Evolutionary conservation across 2,888 invertebrate species (phyloP), one percentile per base, ranked within the genome.

Genomic region (Chloromyia formosa): DNA sequence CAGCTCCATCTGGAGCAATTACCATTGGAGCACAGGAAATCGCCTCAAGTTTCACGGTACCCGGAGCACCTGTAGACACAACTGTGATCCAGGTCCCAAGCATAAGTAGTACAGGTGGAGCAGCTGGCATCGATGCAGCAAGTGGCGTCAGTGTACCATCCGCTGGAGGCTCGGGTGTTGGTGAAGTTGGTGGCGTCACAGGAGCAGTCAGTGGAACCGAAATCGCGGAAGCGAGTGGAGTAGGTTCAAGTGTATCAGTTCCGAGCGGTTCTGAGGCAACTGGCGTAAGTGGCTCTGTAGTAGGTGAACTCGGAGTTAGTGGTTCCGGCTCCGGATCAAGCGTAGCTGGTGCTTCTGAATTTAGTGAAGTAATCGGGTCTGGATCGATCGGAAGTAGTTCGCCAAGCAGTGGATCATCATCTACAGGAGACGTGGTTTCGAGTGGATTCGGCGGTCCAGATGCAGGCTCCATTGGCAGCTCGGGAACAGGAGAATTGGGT

Each of bases 31-130:
- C 60, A 7, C 9, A 60, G 2, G 23, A 60, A 12, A 60, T 60
- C 5, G 14, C 27, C 7, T 60, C 60, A 12, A 27, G 60, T 27
- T 23, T 60, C 9, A 23, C 27, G 14, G 22, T 60, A 23, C 23
- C 60, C 1, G 60, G 18, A 56, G 56, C 16, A n/a, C 56, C 56
- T 16, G 7, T 56, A 1, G 20, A 69, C 16, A 27, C 27, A 1
- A n/a, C 27, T 16, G 18, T 35, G 1, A 22, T 68, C 7, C 68
- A 53, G n/a, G 53, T 68, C 2, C 53, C 68, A 14, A 68, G 68
- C n/a, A n/a, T n/a, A 1, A 54, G 45, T 27, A n/a, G n/a, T 9
- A 20, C 20, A 9, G 53, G 27, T 12, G 14, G 27, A 10, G 69
- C 56, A n/a, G 35, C 69, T 27, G 23, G 35, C 9, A 23, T 16